Percentiles rank a stretch among this genome's conserved stretches.
These are phyloP conservation scores for Colletes latitarsis DNA, from an alignment of 1,140 invertebrate species.

Conservation along the genomic window DNA sequence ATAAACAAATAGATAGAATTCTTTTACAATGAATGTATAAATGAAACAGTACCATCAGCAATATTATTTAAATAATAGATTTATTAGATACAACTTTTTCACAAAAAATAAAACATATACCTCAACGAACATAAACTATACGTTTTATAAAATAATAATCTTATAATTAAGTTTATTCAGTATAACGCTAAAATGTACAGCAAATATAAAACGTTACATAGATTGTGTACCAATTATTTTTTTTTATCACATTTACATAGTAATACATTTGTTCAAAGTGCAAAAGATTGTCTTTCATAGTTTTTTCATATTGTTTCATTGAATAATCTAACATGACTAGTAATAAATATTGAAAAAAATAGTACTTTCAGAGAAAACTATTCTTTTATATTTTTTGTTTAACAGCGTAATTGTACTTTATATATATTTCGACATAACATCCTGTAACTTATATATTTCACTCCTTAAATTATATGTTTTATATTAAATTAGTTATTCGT, in stretches of 20 bases:
- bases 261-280: conserved; percentile 22
- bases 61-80: conserved; percentile 26
- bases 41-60: background rate
- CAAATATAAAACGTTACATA: conserved; percentile 32
- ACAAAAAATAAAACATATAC: conserved; percentile 11
- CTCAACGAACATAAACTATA: conserved; percentile 35
- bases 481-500: background rate
- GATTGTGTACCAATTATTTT: conserved; percentile 4
- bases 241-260: conserved; percentile 16
- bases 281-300: conserved; percentile 46
- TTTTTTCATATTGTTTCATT: conserved; percentile 9
- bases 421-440: conserved; percentile 2
- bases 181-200: conserved; percentile 24
- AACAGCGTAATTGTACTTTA: background rate
- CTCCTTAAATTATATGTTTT: background rate
- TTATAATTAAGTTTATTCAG: conserved; percentile 25
- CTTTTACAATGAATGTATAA: background rate
- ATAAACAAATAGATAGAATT: background rate
- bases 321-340: conserved; percentile 25
- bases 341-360: conserved; percentile 23
- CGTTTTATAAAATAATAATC: conserved; percentile 36
- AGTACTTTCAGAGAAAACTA: background rate
- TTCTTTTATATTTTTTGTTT: background rate
- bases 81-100: conserved; percentile 33
- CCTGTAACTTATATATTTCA: background rate